Evolutionary conservation across 2,797 vertebrate genomes (phyloP), one percentile per base, ranked within the genome.

Genomic region (Danio albolineatus): DNA sequence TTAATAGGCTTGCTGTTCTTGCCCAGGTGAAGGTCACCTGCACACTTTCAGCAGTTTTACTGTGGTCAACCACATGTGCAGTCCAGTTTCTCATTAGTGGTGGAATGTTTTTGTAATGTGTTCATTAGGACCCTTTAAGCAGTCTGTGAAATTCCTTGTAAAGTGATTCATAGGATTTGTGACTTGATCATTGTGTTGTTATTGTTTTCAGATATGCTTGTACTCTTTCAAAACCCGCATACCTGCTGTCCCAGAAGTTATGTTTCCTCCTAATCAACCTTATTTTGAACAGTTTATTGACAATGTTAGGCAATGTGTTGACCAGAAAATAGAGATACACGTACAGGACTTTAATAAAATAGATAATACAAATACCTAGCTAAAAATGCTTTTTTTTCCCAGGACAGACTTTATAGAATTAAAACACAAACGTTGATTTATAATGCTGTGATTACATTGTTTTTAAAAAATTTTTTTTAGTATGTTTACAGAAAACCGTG

Each of bases 21-120:
- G 2, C 14, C 62, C 49, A 56, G 61, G 49, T 66, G 74, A 39
- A 66, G 49, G 39, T 66, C 74, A 76, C 74, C 61, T 76, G 73
- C 38, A 76, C 75, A 4, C 51, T 60, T 70, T 81, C 49, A 44
- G 49, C 28, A 12, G 46, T 70, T 64, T 69, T 49, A 81, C 16
- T 44, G 14, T 75, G 79, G 12, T 76, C 41, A 16, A 46, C 62
- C 61, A 65, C 61, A 65, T 65, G 49, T 76, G 74, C 51, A 43
- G 39, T 36, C 19, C 73, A 65, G 62, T 77, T 75, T 64, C 51
- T 46, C 51, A 19, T 67, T 57, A 67, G 43, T 46, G 21, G 21
- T 57, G 62, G 51, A 67, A 66, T 46, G 10, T 76, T 17, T 76
- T 57, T 67, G 10, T 17, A n/a, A 66, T 57, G 39, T 54, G 62